Evolutionary conservation across 2,888 invertebrate genomes (phyloP).

Genomic region (Mesorhabditis sp.): DNA sequence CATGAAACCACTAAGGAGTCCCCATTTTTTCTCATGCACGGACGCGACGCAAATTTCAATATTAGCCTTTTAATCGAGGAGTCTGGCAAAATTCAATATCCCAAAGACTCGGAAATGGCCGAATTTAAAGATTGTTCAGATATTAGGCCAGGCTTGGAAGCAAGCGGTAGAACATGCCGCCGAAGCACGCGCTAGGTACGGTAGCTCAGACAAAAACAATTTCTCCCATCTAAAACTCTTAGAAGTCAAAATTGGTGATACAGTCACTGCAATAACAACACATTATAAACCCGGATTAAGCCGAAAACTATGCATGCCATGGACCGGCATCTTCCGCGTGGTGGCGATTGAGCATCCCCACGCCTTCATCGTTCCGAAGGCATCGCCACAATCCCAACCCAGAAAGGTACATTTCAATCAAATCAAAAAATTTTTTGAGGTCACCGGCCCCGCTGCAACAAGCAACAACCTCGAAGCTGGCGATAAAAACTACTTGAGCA

Average conservation of each 20-base stretch:
- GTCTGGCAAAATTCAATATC: not conserved
- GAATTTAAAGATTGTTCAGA: not conserved
- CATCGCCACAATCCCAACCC: not conserved
- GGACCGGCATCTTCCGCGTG: slow-evolving; percentile 9
- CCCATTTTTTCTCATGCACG: slow-evolving; percentile 24
- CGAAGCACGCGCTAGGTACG: not conserved
- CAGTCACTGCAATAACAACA: slow-evolving; percentile 9
- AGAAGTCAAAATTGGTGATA: slow-evolving; percentile 8
- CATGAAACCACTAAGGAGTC: slow-evolving; percentile 20
- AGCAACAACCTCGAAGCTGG: not conserved
- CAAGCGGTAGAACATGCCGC: not conserved
- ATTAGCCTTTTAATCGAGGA: slow-evolving; percentile 21
- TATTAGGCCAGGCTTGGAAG: slow-evolving; percentile 9
- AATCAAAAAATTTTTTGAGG: slow-evolving; percentile 12
- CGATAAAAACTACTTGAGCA: no score
- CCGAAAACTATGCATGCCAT: slow-evolving; percentile 9
- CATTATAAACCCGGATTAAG: not conserved
- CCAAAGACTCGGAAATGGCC: not conserved
- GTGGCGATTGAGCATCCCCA: not conserved
- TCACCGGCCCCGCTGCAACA: slow-evolving; percentile 4
- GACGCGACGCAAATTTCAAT: slow-evolving; percentile 20
- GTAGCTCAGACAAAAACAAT: not conserved
- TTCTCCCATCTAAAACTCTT: no score
- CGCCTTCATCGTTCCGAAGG: not conserved
- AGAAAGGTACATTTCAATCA: slow-evolving; percentile 11